Conservation (phyloP, 2,113 vertebrate genomes). For the Hemiscyllium ocellatum region DNA sequence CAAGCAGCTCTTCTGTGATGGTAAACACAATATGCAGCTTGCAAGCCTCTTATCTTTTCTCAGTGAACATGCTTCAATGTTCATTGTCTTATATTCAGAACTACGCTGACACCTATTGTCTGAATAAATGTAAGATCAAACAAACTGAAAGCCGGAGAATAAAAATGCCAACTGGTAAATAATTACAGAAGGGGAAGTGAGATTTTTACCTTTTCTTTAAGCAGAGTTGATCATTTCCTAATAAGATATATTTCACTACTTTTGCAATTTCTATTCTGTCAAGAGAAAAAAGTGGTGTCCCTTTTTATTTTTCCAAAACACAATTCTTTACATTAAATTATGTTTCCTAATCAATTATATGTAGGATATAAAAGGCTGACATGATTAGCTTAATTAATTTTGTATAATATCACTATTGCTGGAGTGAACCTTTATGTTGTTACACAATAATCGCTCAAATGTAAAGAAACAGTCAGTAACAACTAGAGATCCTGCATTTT, state of each 20-base stretch:
- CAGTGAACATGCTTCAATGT: slow-evolving; percentile 7
- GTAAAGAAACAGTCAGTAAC: not conserved
- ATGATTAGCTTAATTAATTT: not conserved
- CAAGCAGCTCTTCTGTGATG: not conserved
- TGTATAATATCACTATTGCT: not conserved
- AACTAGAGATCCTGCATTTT: not conserved
- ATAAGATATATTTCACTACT: not conserved
- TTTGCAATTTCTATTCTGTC: not conserved
- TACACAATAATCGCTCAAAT: not conserved
- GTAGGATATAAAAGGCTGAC: not conserved
- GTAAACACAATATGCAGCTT: not conserved
- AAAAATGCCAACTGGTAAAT: not conserved
- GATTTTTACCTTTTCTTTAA: not conserved
- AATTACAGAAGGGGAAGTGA: not conserved
- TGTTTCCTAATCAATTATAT: not conserved
- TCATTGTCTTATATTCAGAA: slow-evolving; percentile 15
- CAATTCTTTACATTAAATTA: not conserved
- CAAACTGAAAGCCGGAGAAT: not conserved
- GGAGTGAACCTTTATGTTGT: not conserved
- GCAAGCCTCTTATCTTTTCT: not conserved
- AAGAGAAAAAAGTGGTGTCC: too few relatives aligned
- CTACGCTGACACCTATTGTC: slow-evolving; percentile 35
- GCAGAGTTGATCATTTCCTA: not conserved
- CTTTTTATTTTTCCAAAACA: not conserved
- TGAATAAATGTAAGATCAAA: not conserved